phyloP scores from a whole-genome alignment of 1,140 invertebrate species.

The Caerostris extrusa region DNA sequence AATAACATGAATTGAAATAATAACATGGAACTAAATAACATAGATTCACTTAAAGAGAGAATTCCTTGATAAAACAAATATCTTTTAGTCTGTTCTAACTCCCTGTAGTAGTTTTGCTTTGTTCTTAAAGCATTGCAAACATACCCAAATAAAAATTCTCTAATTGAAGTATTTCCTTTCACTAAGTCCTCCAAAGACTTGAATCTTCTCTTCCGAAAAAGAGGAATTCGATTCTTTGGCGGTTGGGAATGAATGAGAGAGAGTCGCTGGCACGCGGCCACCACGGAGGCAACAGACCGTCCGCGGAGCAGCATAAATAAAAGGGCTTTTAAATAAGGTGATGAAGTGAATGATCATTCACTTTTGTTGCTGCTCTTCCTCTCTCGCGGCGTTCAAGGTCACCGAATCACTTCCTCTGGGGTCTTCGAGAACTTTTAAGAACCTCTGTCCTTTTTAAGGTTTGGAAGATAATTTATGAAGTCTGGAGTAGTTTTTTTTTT shows the following conservation, averaged over 20 bases:
- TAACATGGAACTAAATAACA: too few relatives aligned
- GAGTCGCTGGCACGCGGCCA: not conserved
- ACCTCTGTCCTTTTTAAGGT: not conserved
- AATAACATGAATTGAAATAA: too few relatives aligned
- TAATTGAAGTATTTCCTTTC: not conserved
- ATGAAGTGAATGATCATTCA: conserved; percentile 28
- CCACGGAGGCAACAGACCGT: not conserved
- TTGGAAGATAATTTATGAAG: not conserved
- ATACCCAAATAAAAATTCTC: too few relatives aligned
- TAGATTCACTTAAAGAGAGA: too few relatives aligned
- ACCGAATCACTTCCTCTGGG: not conserved
- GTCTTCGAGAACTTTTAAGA: not conserved
- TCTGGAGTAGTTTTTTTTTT: too few relatives aligned
- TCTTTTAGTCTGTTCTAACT: too few relatives aligned
- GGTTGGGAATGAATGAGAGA: not conserved
- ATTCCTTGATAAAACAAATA: too few relatives aligned
- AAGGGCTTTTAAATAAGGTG: conserved; percentile 12
- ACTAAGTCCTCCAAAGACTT: not conserved
- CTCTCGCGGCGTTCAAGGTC: not conserved
- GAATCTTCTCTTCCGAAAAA: not conserved
- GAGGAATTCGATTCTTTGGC: not conserved
- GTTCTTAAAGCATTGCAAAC: too few relatives aligned
- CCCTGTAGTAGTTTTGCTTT: too few relatives aligned
- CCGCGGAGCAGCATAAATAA: not conserved
- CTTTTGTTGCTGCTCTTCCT: not conserved